Evolutionary conservation across 53 echinoderm and acorn worm genomes (phyloP).

Genomic region (Mesocentrotus franciscanus): DNA sequence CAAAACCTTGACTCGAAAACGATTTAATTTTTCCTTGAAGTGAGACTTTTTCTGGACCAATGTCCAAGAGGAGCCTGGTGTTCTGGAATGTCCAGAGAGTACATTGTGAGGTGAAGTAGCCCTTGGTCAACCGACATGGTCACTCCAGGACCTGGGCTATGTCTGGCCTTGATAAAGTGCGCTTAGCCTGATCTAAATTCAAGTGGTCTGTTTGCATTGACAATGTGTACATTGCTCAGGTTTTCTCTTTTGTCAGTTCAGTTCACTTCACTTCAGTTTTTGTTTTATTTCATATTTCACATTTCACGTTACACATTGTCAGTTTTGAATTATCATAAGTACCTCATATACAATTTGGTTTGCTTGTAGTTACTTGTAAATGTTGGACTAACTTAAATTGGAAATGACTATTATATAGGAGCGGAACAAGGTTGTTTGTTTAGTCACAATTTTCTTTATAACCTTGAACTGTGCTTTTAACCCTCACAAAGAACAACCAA

Average conservation of each 20-base stretch:
- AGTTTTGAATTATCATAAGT: too few species aligned
- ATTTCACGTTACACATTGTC: too few species aligned
- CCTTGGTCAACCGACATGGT: conserved; percentile 15
- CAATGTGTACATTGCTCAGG: background rate
- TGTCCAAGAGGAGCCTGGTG: background rate
- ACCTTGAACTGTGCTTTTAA: too few species aligned
- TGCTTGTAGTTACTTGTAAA: too few species aligned
- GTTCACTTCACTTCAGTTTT: too few species aligned
- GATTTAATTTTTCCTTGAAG: background rate
- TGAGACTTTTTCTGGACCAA: background rate
- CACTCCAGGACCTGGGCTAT: conserved; percentile 28
- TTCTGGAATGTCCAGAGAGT: conserved; percentile 39
- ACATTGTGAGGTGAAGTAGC: conserved; percentile 46
- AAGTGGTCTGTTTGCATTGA: background rate
- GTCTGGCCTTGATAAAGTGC: conserved; percentile 49
- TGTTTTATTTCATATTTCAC: too few species aligned
- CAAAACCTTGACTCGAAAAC: background rate
- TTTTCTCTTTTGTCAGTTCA: background rate
- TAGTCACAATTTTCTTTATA: too few species aligned
- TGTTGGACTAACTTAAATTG: too few species aligned
- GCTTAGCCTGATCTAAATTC: background rate
- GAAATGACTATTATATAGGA: too few species aligned
- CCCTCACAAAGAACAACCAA: too few species aligned
- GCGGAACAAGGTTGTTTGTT: too few species aligned
- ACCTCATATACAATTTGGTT: too few species aligned